Evolutionary conservation across 2,797 vertebrate species (phyloP).

Genomic region (Morus bassanus): DNA sequence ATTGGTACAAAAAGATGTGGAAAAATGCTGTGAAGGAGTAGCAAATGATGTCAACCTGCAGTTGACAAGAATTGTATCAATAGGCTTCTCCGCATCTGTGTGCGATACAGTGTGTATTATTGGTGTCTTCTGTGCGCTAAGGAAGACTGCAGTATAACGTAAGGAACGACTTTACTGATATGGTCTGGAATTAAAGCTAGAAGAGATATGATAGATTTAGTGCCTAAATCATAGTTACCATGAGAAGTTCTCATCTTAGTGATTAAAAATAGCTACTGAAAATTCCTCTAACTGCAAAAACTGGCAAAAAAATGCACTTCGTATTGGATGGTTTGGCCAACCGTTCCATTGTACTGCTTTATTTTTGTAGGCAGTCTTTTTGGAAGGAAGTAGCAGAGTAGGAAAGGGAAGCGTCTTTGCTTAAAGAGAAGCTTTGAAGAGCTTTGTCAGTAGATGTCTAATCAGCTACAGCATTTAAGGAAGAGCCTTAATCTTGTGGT

Average conservation of each 20-base stretch:
- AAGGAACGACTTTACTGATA: background rate
- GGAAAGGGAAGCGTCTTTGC: background rate
- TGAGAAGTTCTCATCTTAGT: background rate
- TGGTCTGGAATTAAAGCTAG: background rate
- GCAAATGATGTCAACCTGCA: background rate
- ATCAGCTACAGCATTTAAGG: background rate
- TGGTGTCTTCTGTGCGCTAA: background rate
- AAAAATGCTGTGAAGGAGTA: background rate
- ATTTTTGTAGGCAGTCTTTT: background rate
- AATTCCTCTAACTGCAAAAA: background rate
- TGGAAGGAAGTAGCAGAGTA: background rate
- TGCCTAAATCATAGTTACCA: background rate
- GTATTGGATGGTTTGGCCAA: background rate
- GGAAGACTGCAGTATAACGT: background rate
- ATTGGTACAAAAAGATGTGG: background rate
- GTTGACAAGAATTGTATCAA: background rate
- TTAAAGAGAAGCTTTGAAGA: background rate
- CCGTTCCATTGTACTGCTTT: background rate
- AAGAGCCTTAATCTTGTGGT: background rate
- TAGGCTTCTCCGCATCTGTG: background rate
- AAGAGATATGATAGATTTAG: background rate
- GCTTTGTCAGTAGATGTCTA: background rate
- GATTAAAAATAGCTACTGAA: background rate
- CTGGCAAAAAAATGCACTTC: background rate
- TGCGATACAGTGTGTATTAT: background rate